Conservation (phyloP, 2,797 vertebrate genomes). For the Gymnoscopelus microlampas region DNA sequence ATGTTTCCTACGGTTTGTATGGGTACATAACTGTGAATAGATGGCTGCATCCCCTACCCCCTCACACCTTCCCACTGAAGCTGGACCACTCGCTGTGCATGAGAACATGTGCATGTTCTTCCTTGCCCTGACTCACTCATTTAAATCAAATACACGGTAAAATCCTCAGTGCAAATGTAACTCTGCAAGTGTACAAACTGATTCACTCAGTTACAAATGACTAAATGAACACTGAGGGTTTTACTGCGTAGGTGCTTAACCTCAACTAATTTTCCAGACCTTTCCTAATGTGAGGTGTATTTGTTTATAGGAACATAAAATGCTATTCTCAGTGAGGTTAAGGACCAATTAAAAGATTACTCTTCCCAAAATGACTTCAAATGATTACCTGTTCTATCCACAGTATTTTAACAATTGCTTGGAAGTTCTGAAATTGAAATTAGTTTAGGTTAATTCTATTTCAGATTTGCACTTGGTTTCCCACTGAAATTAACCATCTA, state of each 20-base stretch:
- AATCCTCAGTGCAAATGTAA: too few relatives aligned
- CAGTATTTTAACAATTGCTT: constrained; percentile 53
- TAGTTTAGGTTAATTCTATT: constrained; percentile 47
- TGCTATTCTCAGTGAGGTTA: constrained; percentile 64
- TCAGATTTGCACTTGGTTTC: constrained; percentile 29
- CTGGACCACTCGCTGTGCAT: constrained; percentile 43
- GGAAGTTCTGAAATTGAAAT: background rate
- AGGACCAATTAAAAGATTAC: constrained; percentile 65
- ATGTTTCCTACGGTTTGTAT: background rate
- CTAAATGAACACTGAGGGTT: too few relatives aligned
- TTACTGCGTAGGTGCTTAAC: constrained; percentile 8
- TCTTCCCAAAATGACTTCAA: constrained; percentile 59
- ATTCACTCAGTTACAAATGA: too few relatives aligned
- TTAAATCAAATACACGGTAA: constrained; percentile 50
- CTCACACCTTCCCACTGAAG: constrained; percentile 45
- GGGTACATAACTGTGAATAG: background rate
- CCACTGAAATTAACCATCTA: constrained; percentile 37
- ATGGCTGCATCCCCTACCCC: constrained; percentile 24
- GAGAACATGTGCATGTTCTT: constrained; percentile 22
- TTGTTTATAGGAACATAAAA: constrained; percentile 73
- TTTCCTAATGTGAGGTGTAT: constrained; percentile 43
- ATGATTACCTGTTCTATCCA: constrained; percentile 57
- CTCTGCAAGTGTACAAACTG: too few relatives aligned
- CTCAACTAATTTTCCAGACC: constrained; percentile 36
- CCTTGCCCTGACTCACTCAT: constrained; percentile 56